Percentiles rank a stretch among this genome's conserved stretches.
These are phyloP conservation scores for Patella pellucida DNA, from an alignment of 2,888 invertebrate species.

Conservation along the genomic window DNA sequence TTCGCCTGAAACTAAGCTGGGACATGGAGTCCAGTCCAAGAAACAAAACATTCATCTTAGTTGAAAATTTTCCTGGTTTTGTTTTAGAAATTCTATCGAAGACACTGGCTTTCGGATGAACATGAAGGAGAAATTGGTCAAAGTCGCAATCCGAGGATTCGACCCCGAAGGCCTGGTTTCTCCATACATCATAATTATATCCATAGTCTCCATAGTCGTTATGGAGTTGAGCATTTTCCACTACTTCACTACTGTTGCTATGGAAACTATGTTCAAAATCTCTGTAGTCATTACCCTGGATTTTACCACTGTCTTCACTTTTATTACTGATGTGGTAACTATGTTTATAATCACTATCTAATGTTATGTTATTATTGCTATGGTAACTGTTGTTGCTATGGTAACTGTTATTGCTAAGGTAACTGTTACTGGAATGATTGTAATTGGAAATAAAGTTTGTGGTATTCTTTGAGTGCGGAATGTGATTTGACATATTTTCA, in stretches of 20 bases:
- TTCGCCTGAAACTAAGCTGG: constrained; percentile 57
- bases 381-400: not conserved
- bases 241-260: constrained; percentile 5
- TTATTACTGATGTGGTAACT: not conserved
- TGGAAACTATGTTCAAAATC: not conserved
- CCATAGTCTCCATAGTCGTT: constrained; percentile 12
- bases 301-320: constrained; percentile 11
- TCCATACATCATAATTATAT: too few species aligned
- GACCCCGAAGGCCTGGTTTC: constrained; percentile 18
- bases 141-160: constrained; percentile 42
- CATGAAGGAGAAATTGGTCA: constrained; percentile 62
- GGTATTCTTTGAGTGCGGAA: not conserved
- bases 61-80: constrained; percentile 9
- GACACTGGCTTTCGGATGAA: constrained; percentile 53
- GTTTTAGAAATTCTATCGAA: constrained; percentile 44
- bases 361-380: not conserved
- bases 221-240: not conserved
- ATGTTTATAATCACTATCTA: not conserved
- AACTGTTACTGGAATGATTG: not conserved
- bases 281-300: constrained; percentile 11
- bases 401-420: not conserved
- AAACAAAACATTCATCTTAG: constrained; percentile 64
- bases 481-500: constrained; percentile 7
- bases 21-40: constrained; percentile 66
- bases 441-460: not conserved